These are phyloP conservation scores for Gastracanthus pulcherrimus DNA, from an alignment of 2,888 invertebrate species.

Conservation along the genomic window DNA sequence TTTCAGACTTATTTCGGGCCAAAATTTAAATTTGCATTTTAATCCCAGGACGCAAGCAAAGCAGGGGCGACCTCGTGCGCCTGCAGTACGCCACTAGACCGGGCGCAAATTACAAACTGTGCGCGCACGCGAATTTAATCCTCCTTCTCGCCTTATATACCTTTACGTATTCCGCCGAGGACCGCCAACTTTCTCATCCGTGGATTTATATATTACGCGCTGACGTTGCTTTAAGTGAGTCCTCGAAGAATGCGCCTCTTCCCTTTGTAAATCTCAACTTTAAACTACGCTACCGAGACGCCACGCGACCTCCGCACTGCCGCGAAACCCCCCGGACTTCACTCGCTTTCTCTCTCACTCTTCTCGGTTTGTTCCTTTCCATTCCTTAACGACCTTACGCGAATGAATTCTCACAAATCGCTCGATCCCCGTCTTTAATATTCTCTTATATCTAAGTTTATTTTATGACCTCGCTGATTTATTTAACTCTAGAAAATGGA, in stretches of 20 bases:
- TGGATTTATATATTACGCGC: slow-evolving; percentile 66
- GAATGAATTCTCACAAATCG: slow-evolving; percentile 31
- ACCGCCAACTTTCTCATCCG: slow-evolving; percentile 63
- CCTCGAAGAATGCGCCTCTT: slow-evolving; percentile 53
- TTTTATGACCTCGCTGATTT: background rate
- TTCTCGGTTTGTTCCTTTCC: background rate
- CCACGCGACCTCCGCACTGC: background rate
- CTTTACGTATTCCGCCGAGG: slow-evolving; percentile 17
- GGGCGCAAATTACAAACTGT: slow-evolving; percentile 70
- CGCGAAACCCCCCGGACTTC: background rate
- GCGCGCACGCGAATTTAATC: slow-evolving; percentile 68
- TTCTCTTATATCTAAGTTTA: slow-evolving; percentile 15
- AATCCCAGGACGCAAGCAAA: slow-evolving; percentile 62
- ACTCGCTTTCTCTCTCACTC: background rate
- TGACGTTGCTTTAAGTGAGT: slow-evolving; percentile 65
- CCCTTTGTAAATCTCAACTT: slow-evolving; percentile 48
- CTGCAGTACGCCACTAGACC: too few species aligned
- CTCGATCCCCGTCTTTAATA: slow-evolving; percentile 22
- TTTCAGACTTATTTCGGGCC: slow-evolving; percentile 69
- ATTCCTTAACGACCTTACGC: slow-evolving; percentile 16
- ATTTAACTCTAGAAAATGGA: background rate
- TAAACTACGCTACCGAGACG: slow-evolving; percentile 6
- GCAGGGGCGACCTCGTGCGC: background rate
- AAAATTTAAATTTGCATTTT: slow-evolving; percentile 74
- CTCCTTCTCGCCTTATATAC: slow-evolving; percentile 56